Evolutionary conservation across 2,797 vertebrate genomes (phyloP).

Genomic region (Acanthiza pusilla): DNA sequence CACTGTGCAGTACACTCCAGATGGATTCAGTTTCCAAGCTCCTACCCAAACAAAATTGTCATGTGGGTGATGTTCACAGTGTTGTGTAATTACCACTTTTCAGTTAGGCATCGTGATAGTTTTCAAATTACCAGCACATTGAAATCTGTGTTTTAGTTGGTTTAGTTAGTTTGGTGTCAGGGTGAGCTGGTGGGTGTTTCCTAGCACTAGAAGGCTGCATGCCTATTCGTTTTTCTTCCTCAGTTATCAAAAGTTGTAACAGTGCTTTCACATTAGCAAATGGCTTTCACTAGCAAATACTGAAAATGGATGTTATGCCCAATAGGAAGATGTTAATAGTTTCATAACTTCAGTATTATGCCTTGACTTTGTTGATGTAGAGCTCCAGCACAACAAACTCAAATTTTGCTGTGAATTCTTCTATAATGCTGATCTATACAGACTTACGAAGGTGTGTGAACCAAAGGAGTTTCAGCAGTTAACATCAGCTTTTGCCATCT

Average conservation of each 20-base stretch:
- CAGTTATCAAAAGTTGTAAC: not conserved
- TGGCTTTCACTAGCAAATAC: not conserved
- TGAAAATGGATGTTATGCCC: not conserved
- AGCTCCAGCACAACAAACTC: not conserved
- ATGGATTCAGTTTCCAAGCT: not conserved
- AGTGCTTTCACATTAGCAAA: not conserved
- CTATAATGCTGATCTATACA: not conserved
- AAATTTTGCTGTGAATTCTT: not conserved
- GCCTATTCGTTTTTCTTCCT: not conserved
- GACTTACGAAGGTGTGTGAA: not conserved
- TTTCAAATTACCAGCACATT: not conserved
- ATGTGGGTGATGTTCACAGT: not conserved
- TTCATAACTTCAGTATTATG: not conserved
- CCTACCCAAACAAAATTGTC: not conserved
- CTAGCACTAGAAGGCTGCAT: not conserved
- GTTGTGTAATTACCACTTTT: not conserved
- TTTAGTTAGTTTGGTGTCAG: not conserved
- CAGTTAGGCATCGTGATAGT: not conserved
- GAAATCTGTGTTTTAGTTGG: not conserved
- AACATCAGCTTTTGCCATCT: not conserved
- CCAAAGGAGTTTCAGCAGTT: not conserved
- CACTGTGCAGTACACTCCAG: not conserved
- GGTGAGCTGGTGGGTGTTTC: not conserved
- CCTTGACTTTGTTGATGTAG: not conserved
- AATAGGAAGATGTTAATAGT: not conserved